Conservation (phyloP, 2,888 invertebrate genomes). For the Thymelicus lineola region DNA sequence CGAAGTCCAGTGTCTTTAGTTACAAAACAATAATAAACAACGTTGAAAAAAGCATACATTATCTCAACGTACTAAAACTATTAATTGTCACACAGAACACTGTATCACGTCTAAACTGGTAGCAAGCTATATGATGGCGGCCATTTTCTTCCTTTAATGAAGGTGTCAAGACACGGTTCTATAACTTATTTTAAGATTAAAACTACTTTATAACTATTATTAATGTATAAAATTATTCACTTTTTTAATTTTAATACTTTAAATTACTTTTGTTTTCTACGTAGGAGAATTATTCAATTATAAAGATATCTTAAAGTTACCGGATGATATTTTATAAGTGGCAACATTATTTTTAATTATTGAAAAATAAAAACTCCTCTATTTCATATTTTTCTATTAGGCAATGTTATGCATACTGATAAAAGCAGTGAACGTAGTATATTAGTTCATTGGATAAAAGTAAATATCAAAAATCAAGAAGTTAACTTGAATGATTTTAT, state of each 20-base stretch:
- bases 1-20: constrained; percentile 25
- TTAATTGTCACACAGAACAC: constrained; percentile 42
- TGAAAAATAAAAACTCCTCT: too few species aligned
- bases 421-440: too few species aligned
- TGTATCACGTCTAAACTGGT: constrained; percentile 45
- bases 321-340: constrained; percentile 15
- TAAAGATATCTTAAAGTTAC: background rate
- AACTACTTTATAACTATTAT: background rate
- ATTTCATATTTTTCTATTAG: too few species aligned
- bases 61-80: constrained; percentile 27
- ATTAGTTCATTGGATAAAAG: too few species aligned
- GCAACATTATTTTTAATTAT: constrained; percentile 2
- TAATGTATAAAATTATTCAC: background rate
- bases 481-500: too few species aligned
- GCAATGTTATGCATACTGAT: too few species aligned
- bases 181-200: background rate
- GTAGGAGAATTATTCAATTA: background rate
- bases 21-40: constrained; percentile 20
- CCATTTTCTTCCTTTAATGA: constrained; percentile 44
- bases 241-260: background rate
- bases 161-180: constrained; percentile 20
- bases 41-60: constrained; percentile 37
- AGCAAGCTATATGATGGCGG: constrained; percentile 46
- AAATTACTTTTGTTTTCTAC: background rate
- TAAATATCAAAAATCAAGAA: too few species aligned